Base-by-base conservation (phyloP, 2,888 invertebrate genomes). In the Drosophila hamatofila region DNA sequence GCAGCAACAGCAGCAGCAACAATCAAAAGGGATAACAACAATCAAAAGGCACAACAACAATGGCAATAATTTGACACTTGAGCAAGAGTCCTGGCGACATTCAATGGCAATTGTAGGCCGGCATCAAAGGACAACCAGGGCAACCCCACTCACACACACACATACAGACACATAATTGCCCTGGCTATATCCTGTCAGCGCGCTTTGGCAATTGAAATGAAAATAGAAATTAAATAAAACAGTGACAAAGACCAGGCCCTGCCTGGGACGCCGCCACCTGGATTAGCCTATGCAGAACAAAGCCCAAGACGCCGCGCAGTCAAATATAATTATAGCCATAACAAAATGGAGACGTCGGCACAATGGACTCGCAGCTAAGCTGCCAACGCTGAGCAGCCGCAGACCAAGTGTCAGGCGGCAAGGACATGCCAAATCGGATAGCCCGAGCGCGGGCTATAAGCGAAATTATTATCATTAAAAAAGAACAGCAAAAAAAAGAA, bases 271-370 rank as follows among this genome's bases (percentile, higher is more conserved):
- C 66, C 72, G 78, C 83, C 83, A 89, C 88, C 89, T 89, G 83
- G 85, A 83, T 89, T 88, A 84, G 90, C 69, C 52, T 25, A 44
- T 56, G 16, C 52, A 54, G 72, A 66, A 81, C 72, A 67, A 58
- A 62, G 78, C 58, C 33, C 62, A 46, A 33, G 41, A 58, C 41
- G 52, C n/a, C 37, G 14, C 39, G 70, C 83, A 85, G 90, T 81
- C 90, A 88, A 87, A 87, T 87, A 88, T 88, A 90, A 87, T 87
- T 90, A 90, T 90, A 76, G 76, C 78, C 78, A 75, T 80, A 76
- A 80, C 90, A 84, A 80, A 84, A 85, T 78, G 87, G 72, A 80
- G 85, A 84, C 87, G 80, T 81, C 83, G 77, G 61, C 51, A 75
- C 87, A 87, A 85, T 72, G 73, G 68, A 49, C 25, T 46, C 27